phyloP scores from a whole-genome alignment of 30 jellyfish, hydroid and myxozoan species.

The Sanderia malayensis region DNA sequence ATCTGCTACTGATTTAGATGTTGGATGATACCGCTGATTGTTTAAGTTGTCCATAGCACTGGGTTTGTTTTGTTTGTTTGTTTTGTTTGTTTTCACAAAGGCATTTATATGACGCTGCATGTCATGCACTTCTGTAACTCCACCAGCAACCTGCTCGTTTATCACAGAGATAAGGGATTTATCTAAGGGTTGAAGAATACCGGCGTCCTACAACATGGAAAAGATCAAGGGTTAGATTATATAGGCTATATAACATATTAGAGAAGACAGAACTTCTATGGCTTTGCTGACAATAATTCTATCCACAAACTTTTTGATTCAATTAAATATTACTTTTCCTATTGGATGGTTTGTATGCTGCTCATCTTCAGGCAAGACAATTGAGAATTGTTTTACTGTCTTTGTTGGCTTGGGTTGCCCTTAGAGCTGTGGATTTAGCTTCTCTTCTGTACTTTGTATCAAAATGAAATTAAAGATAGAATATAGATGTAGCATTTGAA shows the following conservation, averaged over 20 bases:
- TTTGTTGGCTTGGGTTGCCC: neutral
- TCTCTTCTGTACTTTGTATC: conserved; percentile 13
- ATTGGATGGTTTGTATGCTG: conserved; percentile 20
- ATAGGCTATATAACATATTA: neutral
- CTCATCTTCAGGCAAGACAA: conserved; percentile 4
- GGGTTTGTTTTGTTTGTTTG: too few relatives aligned
- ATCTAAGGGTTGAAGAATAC: conserved; percentile 37
- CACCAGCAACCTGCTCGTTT: conserved; percentile 33
- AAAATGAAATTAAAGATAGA: neutral
- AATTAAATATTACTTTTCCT: conserved; percentile 12
- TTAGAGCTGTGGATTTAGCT: neutral
- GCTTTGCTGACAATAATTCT: neutral
- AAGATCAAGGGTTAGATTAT: too few relatives aligned
- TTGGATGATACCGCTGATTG: conserved; percentile 31
- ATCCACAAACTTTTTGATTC: neutral
- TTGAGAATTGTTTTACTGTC: neutral
- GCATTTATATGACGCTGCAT: conserved; percentile 27
- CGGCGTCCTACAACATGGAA: conserved; percentile 4
- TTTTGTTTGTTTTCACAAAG: neutral
- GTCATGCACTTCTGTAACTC: conserved; percentile 31
- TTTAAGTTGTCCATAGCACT: neutral
- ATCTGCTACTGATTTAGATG: conserved; percentile 8
- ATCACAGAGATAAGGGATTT: conserved; percentile 4
- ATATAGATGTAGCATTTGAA: neutral
- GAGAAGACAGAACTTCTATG: neutral